Base-by-base conservation (phyloP, 2,888 invertebrate species). In the Ditula angustiorana region DNA sequence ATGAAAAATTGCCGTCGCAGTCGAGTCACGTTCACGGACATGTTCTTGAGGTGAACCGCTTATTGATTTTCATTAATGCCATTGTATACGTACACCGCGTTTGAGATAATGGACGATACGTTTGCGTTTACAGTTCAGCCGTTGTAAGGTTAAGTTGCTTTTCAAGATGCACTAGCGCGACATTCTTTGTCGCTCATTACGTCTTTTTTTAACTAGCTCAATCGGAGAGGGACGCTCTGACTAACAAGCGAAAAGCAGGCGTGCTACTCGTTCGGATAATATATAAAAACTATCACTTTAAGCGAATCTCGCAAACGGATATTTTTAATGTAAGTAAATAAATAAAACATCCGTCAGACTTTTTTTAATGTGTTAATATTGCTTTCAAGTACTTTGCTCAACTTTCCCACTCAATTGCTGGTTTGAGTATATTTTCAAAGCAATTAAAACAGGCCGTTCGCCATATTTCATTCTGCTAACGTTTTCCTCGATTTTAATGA, bases 1-100 rank as follows among this genome's bases (percentile, higher is more conserved):
- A 77, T 81, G 83, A 83, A 81, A 83, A 82, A 83, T 85, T 77
- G 78, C 74, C 74, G 65, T 72, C 70, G 72, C 66, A 81, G 73
- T 78, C 81, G 71, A 75, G 78, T 79, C 81, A 82, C 83, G 82
- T 80, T 73, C 71, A 58, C 68, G 66, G 33, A 23, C 58, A 66
- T 58, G 58, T 62, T 66, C 44, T 46, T 67, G 72, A 75, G 74
- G 75, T 74, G 75, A 75, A 75, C 67, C 70, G 74, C 72, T 77
- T 79, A 83, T 81, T 77, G 82, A 81, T 83, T 80, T 74, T 66
- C 68, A 72, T 74, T 75, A 74, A n/a, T n/a, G n/a, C n/a, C n/a
- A n/a, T n/a, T n/a, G n/a, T 47, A 66, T 62, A 49, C 41, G n/a
- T n/a, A n/a, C n/a, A n/a, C 47, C 55, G 46, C 60, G 59, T 33